Conservation (phyloP, 2,797 vertebrate genomes). For the Silurus lanzhouensis region DNA sequence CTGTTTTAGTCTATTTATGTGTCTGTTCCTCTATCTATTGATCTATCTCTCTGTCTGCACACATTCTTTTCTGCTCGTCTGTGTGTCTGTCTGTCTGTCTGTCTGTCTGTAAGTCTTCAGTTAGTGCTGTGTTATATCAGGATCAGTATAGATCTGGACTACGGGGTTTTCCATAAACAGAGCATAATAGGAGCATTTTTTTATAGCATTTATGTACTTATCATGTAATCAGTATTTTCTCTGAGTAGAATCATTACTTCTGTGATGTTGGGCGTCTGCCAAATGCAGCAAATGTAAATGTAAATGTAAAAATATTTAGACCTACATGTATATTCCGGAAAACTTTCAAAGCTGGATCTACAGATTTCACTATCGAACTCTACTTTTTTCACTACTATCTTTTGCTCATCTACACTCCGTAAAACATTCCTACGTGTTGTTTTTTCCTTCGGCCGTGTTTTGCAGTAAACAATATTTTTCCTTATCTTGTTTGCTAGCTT, state of each 20-base stretch:
- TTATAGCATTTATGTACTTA: not conserved
- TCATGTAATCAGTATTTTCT: not conserved
- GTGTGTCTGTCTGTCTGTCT: not conserved
- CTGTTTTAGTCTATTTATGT: not conserved
- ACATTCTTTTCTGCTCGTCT: too few species aligned
- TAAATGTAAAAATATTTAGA: too few species aligned
- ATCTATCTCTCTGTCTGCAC: not conserved
- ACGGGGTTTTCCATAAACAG: not conserved
- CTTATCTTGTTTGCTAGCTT: slow-evolving; percentile 72
- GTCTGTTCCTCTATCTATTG: not conserved
- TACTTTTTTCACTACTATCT: not conserved
- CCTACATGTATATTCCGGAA: too few species aligned
- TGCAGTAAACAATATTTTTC: too few species aligned
- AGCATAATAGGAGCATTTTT: not conserved
- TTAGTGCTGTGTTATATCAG: not conserved
- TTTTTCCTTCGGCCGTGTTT: not conserved
- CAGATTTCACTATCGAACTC: not conserved
- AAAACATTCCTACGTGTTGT: not conserved
- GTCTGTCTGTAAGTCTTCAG: not conserved
- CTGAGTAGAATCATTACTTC: not conserved
- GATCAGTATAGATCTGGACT: not conserved
- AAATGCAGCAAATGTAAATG: too few species aligned
- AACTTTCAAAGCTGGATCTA: not conserved
- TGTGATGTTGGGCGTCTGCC: too few species aligned
- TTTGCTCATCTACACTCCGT: not conserved